Conservation (phyloP, 1,140 invertebrate genomes). For the Zaprionus ornatus region DNA sequence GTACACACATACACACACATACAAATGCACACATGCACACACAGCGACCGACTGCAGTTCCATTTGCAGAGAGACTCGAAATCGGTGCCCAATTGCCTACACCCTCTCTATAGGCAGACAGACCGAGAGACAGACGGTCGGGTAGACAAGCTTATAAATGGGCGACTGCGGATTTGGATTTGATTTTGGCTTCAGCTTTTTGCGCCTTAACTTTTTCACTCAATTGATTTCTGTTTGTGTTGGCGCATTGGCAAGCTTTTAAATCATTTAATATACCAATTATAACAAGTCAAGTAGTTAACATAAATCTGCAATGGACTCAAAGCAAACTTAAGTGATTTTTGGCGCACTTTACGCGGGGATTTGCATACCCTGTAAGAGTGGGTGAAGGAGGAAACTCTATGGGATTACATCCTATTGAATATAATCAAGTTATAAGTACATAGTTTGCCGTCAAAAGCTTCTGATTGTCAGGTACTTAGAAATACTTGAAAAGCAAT, state of each 20-base stretch:
- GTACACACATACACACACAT: not conserved
- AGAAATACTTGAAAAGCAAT: too few relatives aligned
- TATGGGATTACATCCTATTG: not conserved
- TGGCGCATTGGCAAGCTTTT: conserved; percentile 69
- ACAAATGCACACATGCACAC: too few relatives aligned
- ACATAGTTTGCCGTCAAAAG: too few relatives aligned
- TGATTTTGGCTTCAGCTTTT: not conserved
- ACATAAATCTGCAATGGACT: conserved; percentile 72
- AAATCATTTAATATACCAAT: conserved; percentile 83
- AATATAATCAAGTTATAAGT: not conserved
- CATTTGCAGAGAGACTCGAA: conserved; percentile 29
- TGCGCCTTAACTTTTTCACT: conserved; percentile 6
- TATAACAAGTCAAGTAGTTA: conserved; percentile 82
- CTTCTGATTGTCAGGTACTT: too few relatives aligned
- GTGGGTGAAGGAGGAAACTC: too few relatives aligned
- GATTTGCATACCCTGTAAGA: conserved; percentile 3
- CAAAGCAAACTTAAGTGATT: conserved; percentile 74
- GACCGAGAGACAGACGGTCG: conserved; percentile 9
- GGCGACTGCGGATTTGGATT: conserved; percentile 34
- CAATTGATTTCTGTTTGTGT: conserved; percentile 79
- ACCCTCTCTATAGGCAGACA: conserved; percentile 42
- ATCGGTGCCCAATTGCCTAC: conserved; percentile 51
- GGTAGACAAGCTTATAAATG: conserved; percentile 31
- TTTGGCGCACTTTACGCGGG: conserved; percentile 47
- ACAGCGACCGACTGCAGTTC: conserved; percentile 26